A percentile compares a stretch with the other conserved stretches of the same genome.
phyloP scores from a whole-genome alignment of 1,140 invertebrate genomes.

The Archivesica marissinica region DNA sequence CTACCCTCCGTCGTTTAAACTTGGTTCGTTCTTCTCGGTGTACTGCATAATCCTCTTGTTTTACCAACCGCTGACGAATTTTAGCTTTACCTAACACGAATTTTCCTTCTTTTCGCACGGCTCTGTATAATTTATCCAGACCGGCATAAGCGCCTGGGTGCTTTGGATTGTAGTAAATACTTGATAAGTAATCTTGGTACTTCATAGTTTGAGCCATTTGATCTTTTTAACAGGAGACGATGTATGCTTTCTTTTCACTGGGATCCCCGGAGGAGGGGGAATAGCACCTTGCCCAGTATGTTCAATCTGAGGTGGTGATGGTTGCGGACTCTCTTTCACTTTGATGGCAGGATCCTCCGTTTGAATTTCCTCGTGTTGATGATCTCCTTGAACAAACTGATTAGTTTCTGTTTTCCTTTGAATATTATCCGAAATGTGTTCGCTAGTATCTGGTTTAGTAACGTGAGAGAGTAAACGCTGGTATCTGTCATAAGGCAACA shows the following conservation, averaged over 20 bases:
- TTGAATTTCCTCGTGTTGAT: not conserved
- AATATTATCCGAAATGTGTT: not conserved
- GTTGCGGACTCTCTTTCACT: no score
- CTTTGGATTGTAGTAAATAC: conserved; percentile 33
- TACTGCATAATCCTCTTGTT: conserved; percentile 46
- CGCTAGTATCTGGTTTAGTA: not conserved
- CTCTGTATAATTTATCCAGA: conserved; percentile 10
- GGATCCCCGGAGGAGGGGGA: conserved; percentile 20
- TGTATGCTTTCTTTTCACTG: conserved; percentile 8
- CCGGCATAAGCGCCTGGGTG: conserved; percentile 17
- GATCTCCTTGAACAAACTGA: not conserved
- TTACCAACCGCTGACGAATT: conserved; percentile 37
- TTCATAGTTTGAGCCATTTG: conserved; percentile 36
- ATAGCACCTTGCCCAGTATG: not conserved
- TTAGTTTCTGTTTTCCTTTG: not conserved
- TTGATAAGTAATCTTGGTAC: conserved; percentile 23
- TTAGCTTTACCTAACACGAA: conserved; percentile 30
- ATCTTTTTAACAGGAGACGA: not conserved
- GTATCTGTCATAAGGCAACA: conserved; percentile 42
- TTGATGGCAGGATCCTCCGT: not conserved
- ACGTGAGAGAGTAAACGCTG: conserved; percentile 11
- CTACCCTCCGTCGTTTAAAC: conserved; percentile 16
- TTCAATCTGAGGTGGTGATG: not conserved
- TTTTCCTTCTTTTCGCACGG: conserved; percentile 36
- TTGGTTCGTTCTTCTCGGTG: not conserved